Percentiles rank a stretch among this genome's conserved stretches.
Evolutionary conservation across 1,140 invertebrate genomes (phyloP).

Genomic region (Cardiocondyla obscurior): DNA sequence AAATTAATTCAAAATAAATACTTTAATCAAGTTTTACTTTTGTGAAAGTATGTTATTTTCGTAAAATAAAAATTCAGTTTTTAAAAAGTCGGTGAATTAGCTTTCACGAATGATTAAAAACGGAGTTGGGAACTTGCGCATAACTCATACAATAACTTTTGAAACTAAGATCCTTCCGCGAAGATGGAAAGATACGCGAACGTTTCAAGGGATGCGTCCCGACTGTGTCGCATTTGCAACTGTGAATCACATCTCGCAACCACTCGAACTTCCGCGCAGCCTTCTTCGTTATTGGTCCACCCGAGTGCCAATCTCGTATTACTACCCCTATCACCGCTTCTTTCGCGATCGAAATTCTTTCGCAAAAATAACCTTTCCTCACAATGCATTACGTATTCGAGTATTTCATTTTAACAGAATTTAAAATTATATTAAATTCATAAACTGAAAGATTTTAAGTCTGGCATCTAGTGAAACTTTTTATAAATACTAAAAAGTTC

Average conservation of each 20-base stretch:
- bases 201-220: conserved; percentile 54
- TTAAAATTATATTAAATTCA: neutral
- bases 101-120: neutral
- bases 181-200: conserved; percentile 10
- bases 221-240: conserved; percentile 55
- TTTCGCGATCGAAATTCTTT: neutral
- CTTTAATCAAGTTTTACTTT: neutral
- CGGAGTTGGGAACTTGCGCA: neutral
- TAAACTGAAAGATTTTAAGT: neutral
- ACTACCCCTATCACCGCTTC: neutral
- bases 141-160: neutral
- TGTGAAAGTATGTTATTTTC: neutral
- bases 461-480: no score
- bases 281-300: neutral
- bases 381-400: neutral
- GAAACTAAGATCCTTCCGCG: neutral
- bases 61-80: neutral
- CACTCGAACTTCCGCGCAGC: neutral
- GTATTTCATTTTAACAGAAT: neutral
- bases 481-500: no score
- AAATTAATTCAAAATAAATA: neutral
- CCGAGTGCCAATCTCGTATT: conserved; percentile 5
- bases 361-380: neutral
- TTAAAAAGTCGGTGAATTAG: neutral
- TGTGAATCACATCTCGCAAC: conserved; percentile 12